Base-by-base conservation (phyloP, 30 jellyfish, hydroid and myxozoan genomes). In the Sanderia malayensis region DNA sequence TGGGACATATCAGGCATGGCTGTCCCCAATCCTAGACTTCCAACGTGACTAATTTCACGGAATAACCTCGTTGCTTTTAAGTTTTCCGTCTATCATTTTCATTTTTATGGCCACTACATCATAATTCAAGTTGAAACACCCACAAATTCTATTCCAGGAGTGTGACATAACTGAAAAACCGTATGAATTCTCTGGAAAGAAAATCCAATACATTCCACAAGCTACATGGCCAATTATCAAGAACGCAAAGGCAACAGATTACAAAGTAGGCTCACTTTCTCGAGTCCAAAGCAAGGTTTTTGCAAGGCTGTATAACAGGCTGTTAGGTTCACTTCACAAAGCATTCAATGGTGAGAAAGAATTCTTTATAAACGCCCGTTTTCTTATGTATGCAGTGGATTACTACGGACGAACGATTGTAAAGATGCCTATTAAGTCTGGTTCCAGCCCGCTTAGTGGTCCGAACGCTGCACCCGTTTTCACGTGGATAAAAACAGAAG, bases 401-500 rank as follows among this genome's bases (percentile, higher is more conserved):
- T 61, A 76, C 68, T 76, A 61, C 29, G 88, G 88, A 19, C 68
- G 88, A 22, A 29, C 22, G 41, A 30, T 76, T 1, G 88, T 76
- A 19, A 47, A 76, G 52, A 26, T 15, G 24, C 31, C 88, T 21
- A 32, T 76, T 7, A 70, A 76, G 21, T n/a, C 3, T 2, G 46
- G 31, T 21, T 25, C 21, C 18, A 76, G 88, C 20, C 64, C 67
- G 20, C 63, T 41, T 24, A 66, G 47, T 2, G 88, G 88, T 44
- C 88, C 80, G 0, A 76, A 61, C 47, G 80, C 88, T 44, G 74
- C 88, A 0, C 88, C 88, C 0, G 15, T 76, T 17, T 76, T 76
- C 31, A 63, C 29, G 63, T 76, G 88, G 88, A 29, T 62, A 21
- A 66, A 66, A 41, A 66, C 79, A 2, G 59, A 66, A 28, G 65